phyloP scores from a whole-genome alignment of 2,888 invertebrate species.

The Sinhomidia bicolor region DNA sequence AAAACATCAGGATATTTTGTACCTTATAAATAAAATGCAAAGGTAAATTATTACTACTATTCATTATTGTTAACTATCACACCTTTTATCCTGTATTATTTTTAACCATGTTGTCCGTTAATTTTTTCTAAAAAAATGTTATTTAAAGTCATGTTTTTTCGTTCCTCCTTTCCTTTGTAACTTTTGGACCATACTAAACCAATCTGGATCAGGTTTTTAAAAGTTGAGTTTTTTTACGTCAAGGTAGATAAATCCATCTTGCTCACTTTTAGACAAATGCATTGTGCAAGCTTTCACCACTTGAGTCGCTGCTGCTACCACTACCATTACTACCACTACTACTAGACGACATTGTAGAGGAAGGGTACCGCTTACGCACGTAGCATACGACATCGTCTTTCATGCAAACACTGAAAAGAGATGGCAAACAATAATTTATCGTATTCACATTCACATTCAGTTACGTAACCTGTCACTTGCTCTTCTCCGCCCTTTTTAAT shows the following conservation, averaged over 20 bases:
- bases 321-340: no score
- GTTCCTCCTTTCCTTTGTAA: neutral
- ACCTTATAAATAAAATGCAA: constrained; percentile 37
- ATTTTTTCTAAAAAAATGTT: neutral
- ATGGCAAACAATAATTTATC: neutral
- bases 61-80: neutral
- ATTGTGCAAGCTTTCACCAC: neutral
- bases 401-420: constrained; percentile 72
- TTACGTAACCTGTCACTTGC: constrained; percentile 31
- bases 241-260: constrained; percentile 22
- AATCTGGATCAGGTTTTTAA: neutral
- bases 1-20: constrained; percentile 48
- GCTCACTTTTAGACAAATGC: neutral
- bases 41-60: neutral
- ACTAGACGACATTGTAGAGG: neutral
- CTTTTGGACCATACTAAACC: neutral
- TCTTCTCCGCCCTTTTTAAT: constrained; percentile 23
- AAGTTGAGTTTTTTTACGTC: neutral
- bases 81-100: neutral
- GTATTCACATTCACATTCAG: constrained; percentile 21
- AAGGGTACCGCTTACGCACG: constrained; percentile 60
- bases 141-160: constrained; percentile 16
- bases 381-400: constrained; percentile 78
- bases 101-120: neutral
- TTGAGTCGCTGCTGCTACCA: no score